Base-by-base conservation (phyloP, 2,888 invertebrate genomes). In the Liopterus haemorrhoidalis region DNA sequence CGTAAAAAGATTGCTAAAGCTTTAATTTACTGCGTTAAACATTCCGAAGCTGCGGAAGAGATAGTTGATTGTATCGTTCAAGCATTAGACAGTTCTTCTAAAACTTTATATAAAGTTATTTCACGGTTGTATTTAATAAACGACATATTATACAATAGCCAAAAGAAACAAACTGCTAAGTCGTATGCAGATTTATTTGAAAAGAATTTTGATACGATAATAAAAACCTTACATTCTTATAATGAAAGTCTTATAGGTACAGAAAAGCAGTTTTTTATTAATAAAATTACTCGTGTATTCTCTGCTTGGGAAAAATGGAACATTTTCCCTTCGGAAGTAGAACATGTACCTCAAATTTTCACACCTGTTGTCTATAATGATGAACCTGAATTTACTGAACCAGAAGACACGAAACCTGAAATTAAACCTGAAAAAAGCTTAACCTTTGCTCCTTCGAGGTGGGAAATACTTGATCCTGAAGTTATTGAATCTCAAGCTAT, bases 11-110 rank as follows among this genome's bases (percentile, higher is more conserved):
- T 99, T 46, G 91, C 85, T 5, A 91, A 92, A 62, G 87, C 85
- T 9, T 99, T 97, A 96, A 84, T 94, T 40, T 99, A 95, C 78
- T 97, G 96, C 68, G 81, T 99, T 52, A 93, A 95, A 63, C 95
- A 97, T 69, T 87, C 89, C 3, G 90, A 91, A 65, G 89, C 92
- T 12, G 90, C 94, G 3, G 87, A 85, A 61, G 97, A 97, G 71
- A 83, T 95, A 49, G 83, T 91, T 35, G 85, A 86, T 52, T 89
- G 93, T 63, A 78, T 99, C 41, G 74, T 82, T 2, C 94, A 95
- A 67, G 81, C 94, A 0, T 75, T 99, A 31, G 75, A 81, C 9
- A 85, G 83, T 54, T 59, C 69, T 1, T 71, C 76, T 1, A 73
- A 78, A 0, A 74, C 81, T 37, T 77, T 90, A 6, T 78, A 81